Evolutionary conservation across 2,113 vertebrate species (phyloP).

Genomic region (Scatophagus argus): DNA sequence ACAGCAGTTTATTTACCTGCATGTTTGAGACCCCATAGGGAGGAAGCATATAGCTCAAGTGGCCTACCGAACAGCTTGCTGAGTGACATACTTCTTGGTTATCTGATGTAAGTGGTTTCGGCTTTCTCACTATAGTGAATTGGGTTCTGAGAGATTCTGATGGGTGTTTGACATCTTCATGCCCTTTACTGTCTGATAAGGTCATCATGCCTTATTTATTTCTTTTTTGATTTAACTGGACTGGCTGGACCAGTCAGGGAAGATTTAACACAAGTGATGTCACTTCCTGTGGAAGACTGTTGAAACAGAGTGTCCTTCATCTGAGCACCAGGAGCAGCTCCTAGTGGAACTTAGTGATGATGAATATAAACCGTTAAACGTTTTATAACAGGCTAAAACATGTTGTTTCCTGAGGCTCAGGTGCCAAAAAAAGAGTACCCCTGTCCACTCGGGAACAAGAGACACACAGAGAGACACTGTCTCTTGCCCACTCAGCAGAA

Average conservation of each 20-base stretch:
- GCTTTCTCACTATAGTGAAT: background rate
- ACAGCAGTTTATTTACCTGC: background rate
- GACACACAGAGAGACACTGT: conserved; percentile 28
- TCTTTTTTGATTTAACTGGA: background rate
- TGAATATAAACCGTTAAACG: conserved; percentile 12
- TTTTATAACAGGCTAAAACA: conserved; percentile 3
- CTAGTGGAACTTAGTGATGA: background rate
- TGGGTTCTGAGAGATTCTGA: background rate
- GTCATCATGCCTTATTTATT: background rate
- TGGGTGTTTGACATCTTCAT: conserved; percentile 11
- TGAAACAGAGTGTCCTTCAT: background rate
- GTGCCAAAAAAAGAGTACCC: conserved; percentile 14
- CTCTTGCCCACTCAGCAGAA: conserved; percentile 53
- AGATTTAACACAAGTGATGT: background rate
- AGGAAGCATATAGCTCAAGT: background rate
- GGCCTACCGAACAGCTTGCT: background rate
- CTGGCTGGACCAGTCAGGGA: background rate
- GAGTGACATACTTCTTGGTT: conserved; percentile 16
- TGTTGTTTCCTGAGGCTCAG: conserved; percentile 27
- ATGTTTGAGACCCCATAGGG: background rate
- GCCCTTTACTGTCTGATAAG: background rate
- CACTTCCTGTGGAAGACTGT: background rate
- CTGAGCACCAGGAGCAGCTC: background rate
- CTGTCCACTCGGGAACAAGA: conserved; percentile 23
- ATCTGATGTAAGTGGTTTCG: background rate